Conservation (phyloP, 2,888 invertebrate species). For the Eilema griseolum region DNA sequence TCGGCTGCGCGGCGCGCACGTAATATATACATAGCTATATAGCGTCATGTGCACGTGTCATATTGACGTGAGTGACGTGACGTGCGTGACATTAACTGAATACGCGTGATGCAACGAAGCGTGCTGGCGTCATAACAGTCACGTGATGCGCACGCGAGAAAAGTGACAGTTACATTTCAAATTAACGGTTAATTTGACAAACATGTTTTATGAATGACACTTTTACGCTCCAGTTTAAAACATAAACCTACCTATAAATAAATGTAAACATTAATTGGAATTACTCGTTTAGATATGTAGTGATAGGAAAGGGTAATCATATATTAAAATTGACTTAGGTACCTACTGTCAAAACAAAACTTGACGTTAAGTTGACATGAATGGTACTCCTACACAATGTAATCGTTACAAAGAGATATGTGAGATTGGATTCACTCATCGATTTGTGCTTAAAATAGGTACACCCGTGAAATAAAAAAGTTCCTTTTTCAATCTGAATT, state of each 20-base stretch:
- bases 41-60: constrained; percentile 51
- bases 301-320: no score
- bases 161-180: constrained; percentile 54
- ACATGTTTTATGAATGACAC: constrained; percentile 24
- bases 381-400: constrained; percentile 8
- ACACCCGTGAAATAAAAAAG: neutral
- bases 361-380: neutral
- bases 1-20: constrained; percentile 74
- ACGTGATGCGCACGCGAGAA: constrained; percentile 51
- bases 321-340: neutral
- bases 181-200: constrained; percentile 39
- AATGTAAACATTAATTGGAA: neutral
- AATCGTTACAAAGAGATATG: constrained; percentile 2
- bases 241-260: neutral
- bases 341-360: neutral
- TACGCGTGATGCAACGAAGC: constrained; percentile 48
- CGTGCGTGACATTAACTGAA: constrained; percentile 49
- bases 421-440: constrained; percentile 25
- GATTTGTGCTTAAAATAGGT: constrained; percentile 43
- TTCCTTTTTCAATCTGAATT: neutral
- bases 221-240: constrained; percentile 14
- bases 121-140: constrained; percentile 48
- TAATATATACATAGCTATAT: constrained; percentile 52
- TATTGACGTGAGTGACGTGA: constrained; percentile 60
- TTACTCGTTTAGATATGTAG: no score